phyloP scores from a whole-genome alignment of 2,113 vertebrate genomes.

The Pseudois nayaur region DNA sequence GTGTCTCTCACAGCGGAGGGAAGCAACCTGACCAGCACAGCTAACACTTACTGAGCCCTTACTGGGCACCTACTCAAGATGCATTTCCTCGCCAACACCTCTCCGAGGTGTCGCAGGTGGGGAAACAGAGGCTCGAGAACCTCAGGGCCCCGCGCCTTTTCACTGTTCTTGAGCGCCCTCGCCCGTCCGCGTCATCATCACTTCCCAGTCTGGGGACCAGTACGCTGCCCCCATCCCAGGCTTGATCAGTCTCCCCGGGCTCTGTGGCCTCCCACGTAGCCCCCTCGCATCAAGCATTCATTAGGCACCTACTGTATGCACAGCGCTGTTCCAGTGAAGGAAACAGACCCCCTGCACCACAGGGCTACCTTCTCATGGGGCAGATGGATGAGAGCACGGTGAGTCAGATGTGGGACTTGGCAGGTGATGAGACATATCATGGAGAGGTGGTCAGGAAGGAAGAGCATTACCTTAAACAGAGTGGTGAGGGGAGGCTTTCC shows the following conservation, averaged over 20 bases:
- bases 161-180: neutral
- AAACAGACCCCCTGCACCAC: neutral
- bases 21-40: too few species aligned
- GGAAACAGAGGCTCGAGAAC: neutral
- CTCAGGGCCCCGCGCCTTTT: rapidly evolving
- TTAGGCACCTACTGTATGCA: neutral
- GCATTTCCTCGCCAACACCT: neutral
- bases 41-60: neutral
- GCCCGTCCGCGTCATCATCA: neutral
- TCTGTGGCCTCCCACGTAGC: neutral
- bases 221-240: neutral
- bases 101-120: neutral
- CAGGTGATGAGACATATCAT: neutral
- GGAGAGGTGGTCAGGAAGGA: neutral
- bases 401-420: neutral
- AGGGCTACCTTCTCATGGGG: neutral
- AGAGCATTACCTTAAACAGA: neutral
- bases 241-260: neutral
- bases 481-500: neutral
- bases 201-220: neutral
- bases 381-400: neutral
- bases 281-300: neutral
- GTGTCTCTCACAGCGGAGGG: neutral
- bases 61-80: neutral
- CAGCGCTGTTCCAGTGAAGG: neutral